A percentile compares a stretch with the other conserved stretches of the same genome.
phyloP scores from a whole-genome alignment of 2,113 vertebrate genomes.

The Amphiprion ocellaris region DNA sequence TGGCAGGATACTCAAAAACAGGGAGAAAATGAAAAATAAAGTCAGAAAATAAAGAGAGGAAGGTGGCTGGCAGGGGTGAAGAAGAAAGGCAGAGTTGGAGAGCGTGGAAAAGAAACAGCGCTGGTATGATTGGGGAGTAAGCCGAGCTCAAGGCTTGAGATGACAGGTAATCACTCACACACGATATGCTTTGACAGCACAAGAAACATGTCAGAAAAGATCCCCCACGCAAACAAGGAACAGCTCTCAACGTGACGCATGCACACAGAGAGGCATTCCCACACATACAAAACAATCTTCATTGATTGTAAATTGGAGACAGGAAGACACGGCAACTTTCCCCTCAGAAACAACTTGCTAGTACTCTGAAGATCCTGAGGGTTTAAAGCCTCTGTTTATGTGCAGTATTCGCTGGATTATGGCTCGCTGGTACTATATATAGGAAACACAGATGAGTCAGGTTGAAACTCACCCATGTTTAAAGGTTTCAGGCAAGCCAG shows the following conservation, averaged over 20 bases:
- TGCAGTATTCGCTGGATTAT: slow-evolving; percentile 53
- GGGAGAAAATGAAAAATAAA: slow-evolving; percentile 20
- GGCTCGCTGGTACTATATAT: slow-evolving; percentile 43
- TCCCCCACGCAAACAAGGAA: slow-evolving; percentile 68
- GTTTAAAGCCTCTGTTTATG: slow-evolving; percentile 34
- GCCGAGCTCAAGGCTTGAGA: slow-evolving; percentile 60
- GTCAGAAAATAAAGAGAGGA: not conserved
- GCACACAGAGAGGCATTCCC: slow-evolving; percentile 28
- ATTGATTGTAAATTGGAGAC: slow-evolving; percentile 45
- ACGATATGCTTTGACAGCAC: slow-evolving; percentile 78
- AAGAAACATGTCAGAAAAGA: slow-evolving; percentile 74
- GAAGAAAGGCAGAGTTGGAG: slow-evolving; percentile 46
- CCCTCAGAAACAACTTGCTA: slow-evolving; percentile 44
- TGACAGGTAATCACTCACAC: slow-evolving; percentile 81
- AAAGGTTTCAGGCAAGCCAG: slow-evolving; percentile 41
- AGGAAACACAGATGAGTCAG: slow-evolving; percentile 60
- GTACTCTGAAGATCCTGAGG: slow-evolving; percentile 38
- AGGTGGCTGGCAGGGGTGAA: slow-evolving; percentile 31
- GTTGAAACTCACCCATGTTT: slow-evolving; percentile 45
- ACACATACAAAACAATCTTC: slow-evolving; percentile 45
- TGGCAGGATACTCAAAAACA: slow-evolving; percentile 1
- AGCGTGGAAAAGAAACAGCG: slow-evolving; percentile 38
- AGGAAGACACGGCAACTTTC: slow-evolving; percentile 32
- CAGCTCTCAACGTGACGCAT: slow-evolving; percentile 55
- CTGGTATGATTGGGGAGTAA: slow-evolving; percentile 52